Evolutionary conservation across 2,888 invertebrate genomes (phyloP).

Genomic region (Auanema freiburgensis): DNA sequence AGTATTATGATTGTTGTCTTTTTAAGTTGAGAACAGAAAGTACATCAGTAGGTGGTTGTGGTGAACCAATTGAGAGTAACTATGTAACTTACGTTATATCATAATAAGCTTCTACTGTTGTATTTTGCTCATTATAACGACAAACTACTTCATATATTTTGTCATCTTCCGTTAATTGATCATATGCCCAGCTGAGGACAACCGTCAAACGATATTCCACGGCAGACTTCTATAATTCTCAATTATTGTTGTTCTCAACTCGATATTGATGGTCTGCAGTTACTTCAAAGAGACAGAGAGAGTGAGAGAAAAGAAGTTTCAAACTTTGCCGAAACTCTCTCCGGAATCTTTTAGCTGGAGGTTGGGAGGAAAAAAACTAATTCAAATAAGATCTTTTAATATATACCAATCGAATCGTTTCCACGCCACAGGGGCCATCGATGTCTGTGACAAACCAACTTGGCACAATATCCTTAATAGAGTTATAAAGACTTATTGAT

Average conservation of each 20-base stretch:
- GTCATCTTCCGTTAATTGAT: conserved; percentile 32
- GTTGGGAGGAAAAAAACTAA: too few relatives aligned
- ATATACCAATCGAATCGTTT: conserved; percentile 6
- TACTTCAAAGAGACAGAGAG: too few relatives aligned
- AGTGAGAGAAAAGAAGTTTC: too few relatives aligned
- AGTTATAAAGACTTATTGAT: too few relatives aligned
- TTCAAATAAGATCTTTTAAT: conserved; percentile 1
- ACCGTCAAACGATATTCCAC: conserved; percentile 32
- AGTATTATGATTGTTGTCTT: too few relatives aligned
- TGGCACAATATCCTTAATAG: too few relatives aligned
- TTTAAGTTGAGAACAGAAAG: too few relatives aligned
- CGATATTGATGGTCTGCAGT: too few relatives aligned
- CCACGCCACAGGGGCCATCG: conserved; percentile 16
- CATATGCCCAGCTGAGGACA: conserved; percentile 27
- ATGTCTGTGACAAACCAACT: conserved; percentile 11
- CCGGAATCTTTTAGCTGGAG: too few relatives aligned
- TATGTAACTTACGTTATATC: conserved; percentile 25
- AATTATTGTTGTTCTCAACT: neutral
- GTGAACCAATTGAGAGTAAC: too few relatives aligned
- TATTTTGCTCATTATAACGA: conserved; percentile 23
- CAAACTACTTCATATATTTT: conserved; percentile 41
- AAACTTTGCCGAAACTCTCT: too few relatives aligned
- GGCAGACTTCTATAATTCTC: conserved; percentile 8
- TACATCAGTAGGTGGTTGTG: too few relatives aligned
- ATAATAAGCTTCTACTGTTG: conserved; percentile 23